Conservation (phyloP, 2,888 invertebrate genomes). For the Pterobdella sp. region DNA sequence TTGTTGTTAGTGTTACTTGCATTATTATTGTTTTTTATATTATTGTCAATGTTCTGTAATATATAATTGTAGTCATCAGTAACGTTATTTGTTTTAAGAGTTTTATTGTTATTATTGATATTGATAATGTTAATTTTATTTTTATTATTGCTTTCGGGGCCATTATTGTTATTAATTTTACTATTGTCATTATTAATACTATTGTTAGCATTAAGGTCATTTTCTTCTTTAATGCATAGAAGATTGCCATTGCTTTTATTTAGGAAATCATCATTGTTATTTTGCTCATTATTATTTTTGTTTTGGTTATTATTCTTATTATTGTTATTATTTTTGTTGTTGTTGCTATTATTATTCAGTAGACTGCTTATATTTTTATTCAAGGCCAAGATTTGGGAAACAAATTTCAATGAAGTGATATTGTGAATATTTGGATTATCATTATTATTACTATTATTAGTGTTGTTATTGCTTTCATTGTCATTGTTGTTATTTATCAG, state of each 20-base stretch:
- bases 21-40: neutral
- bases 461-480: neutral
- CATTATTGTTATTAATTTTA: neutral
- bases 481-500: too few relatives aligned
- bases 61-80: neutral
- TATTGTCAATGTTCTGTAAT: neutral
- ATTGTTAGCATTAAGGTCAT: neutral
- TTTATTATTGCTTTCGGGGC: neutral
- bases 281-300: neutral
- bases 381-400: conserved; percentile 2
- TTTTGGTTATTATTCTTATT: neutral
- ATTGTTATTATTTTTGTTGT: neutral
- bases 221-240: neutral
- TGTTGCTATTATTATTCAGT: neutral
- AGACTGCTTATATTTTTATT: neutral
- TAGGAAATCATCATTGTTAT: neutral
- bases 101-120: neutral
- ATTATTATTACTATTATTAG: neutral
- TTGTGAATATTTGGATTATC: neutral
- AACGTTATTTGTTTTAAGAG: neutral
- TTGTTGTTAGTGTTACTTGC: neutral
- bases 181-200: neutral
- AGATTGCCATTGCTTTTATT: neutral
- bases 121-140: neutral
- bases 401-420: neutral